These are phyloP conservation scores for Lycia hirtaria DNA, from an alignment of 2,888 invertebrate species.

Conservation along the genomic window DNA sequence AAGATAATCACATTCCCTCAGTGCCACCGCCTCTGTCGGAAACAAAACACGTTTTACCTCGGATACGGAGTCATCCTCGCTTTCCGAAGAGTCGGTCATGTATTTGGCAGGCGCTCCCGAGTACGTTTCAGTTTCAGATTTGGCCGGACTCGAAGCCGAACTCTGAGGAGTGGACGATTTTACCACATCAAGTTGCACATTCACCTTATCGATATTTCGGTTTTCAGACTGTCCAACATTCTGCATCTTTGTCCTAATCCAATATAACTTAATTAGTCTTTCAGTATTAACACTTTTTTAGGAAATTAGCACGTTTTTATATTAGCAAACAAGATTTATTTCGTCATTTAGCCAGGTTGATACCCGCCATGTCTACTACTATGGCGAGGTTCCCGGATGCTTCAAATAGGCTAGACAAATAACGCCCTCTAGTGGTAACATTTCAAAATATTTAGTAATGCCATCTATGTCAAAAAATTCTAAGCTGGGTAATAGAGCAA, in stretches of 20 bases:
- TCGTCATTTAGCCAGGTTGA: conserved; percentile 89
- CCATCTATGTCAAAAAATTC: conserved; percentile 72
- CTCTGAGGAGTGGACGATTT: conserved; percentile 93
- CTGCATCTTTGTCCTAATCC: conserved; percentile 94
- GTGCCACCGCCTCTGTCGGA: conserved; percentile 83
- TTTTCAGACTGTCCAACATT: conserved; percentile 95
- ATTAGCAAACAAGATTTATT: conserved; percentile 86
- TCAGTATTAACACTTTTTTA: conserved; percentile 83
- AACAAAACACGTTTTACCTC: conserved; percentile 92
- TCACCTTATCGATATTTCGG: conserved; percentile 93
- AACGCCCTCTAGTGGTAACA: conserved; percentile 77
- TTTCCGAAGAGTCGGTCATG: conserved; percentile 97
- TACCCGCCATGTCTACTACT: conserved; percentile 93
- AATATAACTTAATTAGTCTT: conserved; percentile 84
- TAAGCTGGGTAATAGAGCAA: conserved; percentile 46
- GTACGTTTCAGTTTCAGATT: conserved; percentile 95
- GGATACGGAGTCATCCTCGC: conserved; percentile 98
- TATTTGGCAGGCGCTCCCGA: conserved; percentile 93
- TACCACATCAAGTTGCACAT: conserved; percentile 89
- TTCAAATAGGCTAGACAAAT: conserved; percentile 85
- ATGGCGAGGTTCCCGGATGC: conserved; percentile 90
- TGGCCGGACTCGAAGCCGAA: conserved; percentile 92
- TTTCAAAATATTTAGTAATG: conserved; percentile 69
- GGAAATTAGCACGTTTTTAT: conserved; percentile 84
- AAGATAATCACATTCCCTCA: conserved; percentile 83